Evolutionary conservation across 2,888 invertebrate species (phyloP).

Genomic region (Luperina testacea): DNA sequence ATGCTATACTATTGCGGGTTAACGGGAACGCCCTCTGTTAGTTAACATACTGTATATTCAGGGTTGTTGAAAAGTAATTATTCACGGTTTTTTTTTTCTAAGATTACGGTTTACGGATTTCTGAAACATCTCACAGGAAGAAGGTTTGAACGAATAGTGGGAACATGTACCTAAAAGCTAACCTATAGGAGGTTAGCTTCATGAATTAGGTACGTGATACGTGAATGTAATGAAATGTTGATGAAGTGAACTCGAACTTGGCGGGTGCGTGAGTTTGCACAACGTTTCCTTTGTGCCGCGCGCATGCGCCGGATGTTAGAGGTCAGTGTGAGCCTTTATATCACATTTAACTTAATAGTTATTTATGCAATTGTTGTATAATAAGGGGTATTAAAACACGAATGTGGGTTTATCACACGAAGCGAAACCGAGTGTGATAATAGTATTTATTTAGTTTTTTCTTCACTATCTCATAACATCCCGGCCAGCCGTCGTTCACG

Average conservation of each 20-base stretch:
- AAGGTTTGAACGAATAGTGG: neutral
- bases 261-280: slow-evolving; percentile 23
- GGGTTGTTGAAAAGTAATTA: neutral
- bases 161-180: too few relatives aligned
- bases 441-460: too few relatives aligned
- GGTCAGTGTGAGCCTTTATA: slow-evolving; percentile 40
- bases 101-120: neutral
- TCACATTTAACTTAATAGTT: slow-evolving; percentile 6
- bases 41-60: too few relatives aligned
- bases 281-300: slow-evolving; percentile 34
- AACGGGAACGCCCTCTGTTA: too few relatives aligned
- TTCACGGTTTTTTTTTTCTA: neutral
- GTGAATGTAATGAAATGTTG: slow-evolving; percentile 26
- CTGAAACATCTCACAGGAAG: neutral
- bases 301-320: slow-evolving; percentile 40
- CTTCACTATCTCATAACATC: neutral
- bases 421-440: too few relatives aligned
- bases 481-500: neutral
- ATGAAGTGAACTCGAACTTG: slow-evolving; percentile 52
- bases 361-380: too few relatives aligned
- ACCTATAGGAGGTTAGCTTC: neutral
- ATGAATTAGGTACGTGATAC: neutral
- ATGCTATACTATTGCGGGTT: too few relatives aligned
- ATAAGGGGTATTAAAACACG: too few relatives aligned
- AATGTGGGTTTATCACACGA: too few relatives aligned